A percentile compares a stretch with the other conserved stretches of the same genome.
Conservation (phyloP, 2,113 vertebrate species). For the Felis catus region DNA sequence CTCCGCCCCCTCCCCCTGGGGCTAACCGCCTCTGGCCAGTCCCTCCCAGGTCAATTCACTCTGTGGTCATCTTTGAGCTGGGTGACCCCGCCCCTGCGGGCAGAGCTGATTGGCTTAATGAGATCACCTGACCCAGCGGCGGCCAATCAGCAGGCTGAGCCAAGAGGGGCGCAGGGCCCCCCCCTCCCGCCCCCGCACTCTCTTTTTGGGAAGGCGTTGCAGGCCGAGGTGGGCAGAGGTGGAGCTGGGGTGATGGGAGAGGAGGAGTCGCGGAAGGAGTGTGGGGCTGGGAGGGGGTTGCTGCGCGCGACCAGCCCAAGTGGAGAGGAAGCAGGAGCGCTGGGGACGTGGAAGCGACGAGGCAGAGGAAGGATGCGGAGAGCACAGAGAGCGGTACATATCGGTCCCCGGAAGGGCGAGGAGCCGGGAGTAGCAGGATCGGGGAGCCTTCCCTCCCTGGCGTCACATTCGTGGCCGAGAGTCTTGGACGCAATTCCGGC, state of each 20-base stretch:
- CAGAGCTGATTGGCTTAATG: background rate
- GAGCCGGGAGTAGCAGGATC: background rate
- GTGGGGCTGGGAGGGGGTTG: too few species aligned
- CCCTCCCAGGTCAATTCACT: background rate
- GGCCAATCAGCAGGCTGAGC: background rate
- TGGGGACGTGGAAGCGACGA: accelerated
- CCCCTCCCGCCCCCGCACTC: background rate
- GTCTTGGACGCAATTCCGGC: background rate
- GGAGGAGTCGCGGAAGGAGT: too few species aligned
- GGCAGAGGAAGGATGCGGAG: background rate
- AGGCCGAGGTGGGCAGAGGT: accelerated
- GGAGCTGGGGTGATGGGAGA: accelerated
- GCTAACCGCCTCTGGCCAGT: too few species aligned
- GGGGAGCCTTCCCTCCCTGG: background rate
- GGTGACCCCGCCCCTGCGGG: background rate
- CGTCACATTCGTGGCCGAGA: background rate
- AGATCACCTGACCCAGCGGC: background rate
- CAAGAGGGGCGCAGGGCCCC: background rate
- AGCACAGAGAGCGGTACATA: background rate
- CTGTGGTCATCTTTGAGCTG: background rate
- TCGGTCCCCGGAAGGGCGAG: background rate
- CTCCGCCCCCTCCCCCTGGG: accelerated
- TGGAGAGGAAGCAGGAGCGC: background rate
- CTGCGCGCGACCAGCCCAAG: background rate
- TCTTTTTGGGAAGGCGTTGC: background rate